Evolutionary conservation across 2,113 vertebrate genomes (phyloP).

Genomic region (Conger conger): DNA sequence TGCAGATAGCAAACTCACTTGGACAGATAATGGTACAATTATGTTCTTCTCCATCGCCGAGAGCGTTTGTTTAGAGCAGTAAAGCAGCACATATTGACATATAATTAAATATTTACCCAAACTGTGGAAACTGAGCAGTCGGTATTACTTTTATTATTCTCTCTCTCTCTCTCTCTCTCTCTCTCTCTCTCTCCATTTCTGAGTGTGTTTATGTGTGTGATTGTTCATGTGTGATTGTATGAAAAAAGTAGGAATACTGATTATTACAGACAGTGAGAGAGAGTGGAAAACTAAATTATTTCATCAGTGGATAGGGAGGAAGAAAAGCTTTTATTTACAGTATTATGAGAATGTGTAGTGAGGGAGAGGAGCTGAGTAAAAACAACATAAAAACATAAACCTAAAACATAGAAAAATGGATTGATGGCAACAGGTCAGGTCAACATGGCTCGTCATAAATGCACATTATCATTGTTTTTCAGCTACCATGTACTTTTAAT

Average conservation of each 20-base stretch:
- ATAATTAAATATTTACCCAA: conserved; percentile 38
- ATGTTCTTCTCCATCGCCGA: conserved; percentile 31
- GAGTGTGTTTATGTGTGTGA: not conserved
- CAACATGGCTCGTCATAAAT: no score
- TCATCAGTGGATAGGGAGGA: no score
- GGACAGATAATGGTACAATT: conserved; percentile 49
- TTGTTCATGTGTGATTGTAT: not conserved
- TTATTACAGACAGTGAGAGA: not conserved
- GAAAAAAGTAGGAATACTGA: not conserved
- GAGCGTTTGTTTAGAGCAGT: conserved; percentile 39
- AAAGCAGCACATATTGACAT: conserved; percentile 28
- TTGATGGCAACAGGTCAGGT: no score
- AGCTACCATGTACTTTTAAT: no score
- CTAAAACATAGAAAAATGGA: no score
- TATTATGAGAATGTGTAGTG: no score
- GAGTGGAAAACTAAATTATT: not conserved
- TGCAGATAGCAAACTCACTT: conserved; percentile 46
- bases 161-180: no score
- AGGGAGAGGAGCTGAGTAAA: no score
- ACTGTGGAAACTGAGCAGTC: not conserved
- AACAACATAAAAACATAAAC: no score
- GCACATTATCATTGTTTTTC: no score
- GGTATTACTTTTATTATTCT: not conserved
- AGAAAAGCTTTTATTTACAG: no score
- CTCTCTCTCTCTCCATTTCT: not conserved